Evolutionary conservation across 64 coral and sea anemone species (phyloP).

Genomic region (Platygyra sinensis): DNA sequence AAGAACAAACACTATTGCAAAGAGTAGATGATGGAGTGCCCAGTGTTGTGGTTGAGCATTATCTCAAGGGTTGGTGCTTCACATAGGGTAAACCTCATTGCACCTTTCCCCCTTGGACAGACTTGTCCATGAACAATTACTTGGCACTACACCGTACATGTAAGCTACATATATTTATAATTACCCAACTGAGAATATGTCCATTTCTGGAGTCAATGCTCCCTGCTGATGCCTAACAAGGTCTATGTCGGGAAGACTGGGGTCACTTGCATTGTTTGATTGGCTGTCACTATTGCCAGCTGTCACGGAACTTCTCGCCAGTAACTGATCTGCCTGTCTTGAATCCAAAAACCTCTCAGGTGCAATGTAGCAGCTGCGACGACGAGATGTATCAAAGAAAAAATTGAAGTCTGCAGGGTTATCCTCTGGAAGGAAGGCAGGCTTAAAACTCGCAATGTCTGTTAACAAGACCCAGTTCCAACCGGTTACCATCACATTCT

Average conservation of each 20-base stretch:
- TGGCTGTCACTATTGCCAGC: neutral
- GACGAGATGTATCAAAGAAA: slow-evolving; percentile 96
- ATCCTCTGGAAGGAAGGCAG: slow-evolving; percentile 88
- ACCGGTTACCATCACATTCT: slow-evolving; percentile 94
- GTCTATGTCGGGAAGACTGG: slow-evolving; percentile 84
- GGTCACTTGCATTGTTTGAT: slow-evolving; percentile 37
- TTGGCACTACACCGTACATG: no score
- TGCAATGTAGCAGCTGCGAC: slow-evolving; percentile 95
- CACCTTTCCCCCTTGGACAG: no score
- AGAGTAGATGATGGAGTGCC: no score
- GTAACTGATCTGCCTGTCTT: slow-evolving; percentile 69
- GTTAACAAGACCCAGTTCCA: slow-evolving; percentile 97
- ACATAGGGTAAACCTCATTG: no score
- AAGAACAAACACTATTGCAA: no score
- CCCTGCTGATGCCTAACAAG: slow-evolving; percentile 73
- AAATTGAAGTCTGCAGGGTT: slow-evolving; percentile 98
- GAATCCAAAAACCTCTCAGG: slow-evolving; percentile 95
- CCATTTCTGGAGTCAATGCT: slow-evolving; percentile 87
- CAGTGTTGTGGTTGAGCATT: no score
- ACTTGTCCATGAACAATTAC: neutral
- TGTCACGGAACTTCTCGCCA: neutral
- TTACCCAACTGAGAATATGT: slow-evolving; percentile 96
- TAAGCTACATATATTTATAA: no score
- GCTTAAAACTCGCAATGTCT: slow-evolving; percentile 96
- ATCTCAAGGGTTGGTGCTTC: no score